These are phyloP conservation scores for Gambusia yucatana DNA, from an alignment of 2,797 vertebrate genomes.

Conservation along the genomic window DNA sequence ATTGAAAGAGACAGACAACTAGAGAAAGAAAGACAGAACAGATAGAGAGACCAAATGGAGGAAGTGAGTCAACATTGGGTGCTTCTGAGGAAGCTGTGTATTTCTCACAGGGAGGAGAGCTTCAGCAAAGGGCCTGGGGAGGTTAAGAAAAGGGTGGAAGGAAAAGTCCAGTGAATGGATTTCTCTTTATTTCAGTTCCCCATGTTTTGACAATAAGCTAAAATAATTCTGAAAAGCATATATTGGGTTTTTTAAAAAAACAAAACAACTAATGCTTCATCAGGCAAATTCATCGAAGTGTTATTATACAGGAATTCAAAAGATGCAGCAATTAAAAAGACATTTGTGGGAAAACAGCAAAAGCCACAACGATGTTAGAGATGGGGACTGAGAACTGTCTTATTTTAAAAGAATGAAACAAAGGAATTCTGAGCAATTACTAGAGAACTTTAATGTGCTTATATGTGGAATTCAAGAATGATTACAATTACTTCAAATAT, in stretches of 20 bases:
- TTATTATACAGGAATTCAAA: neutral
- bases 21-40: constrained; percentile 41
- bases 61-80: constrained; percentile 65
- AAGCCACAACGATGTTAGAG: neutral
- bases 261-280: neutral
- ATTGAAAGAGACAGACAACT: constrained; percentile 19
- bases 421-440: neutral
- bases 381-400: neutral
- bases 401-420: neutral
- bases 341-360: constrained; percentile 2
- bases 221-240: neutral
- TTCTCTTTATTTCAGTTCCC: constrained; percentile 33
- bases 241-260: neutral
- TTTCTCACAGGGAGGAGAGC: constrained; percentile 45
- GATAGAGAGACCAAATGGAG: constrained; percentile 57
- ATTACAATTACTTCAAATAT: neutral
- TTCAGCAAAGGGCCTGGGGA: constrained; percentile 45
- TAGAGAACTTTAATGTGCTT: neutral
- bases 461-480: neutral
- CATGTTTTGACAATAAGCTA: constrained; percentile 12
- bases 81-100: constrained; percentile 61
- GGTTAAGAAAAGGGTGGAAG: constrained; percentile 22
- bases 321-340: constrained; percentile 12
- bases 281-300: neutral
- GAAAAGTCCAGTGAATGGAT: constrained; percentile 61